Percentiles rank a stretch among this genome's conserved stretches.
These are phyloP conservation scores for Netelia melanura DNA, from an alignment of 2,888 invertebrate genomes.

Conservation along the genomic window DNA sequence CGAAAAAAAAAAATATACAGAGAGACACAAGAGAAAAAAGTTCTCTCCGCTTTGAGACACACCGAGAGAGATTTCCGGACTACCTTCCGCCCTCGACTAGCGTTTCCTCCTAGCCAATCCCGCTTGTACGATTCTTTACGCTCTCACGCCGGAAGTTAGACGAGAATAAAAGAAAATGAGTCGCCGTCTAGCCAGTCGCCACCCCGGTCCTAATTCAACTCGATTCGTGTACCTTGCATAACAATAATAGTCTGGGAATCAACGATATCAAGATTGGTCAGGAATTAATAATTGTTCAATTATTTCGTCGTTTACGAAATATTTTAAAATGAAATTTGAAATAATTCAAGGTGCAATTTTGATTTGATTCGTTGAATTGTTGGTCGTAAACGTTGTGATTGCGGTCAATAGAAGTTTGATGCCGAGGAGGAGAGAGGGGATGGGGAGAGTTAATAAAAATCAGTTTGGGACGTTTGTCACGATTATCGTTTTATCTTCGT, in stretches of 20 bases:
- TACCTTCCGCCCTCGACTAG: slow-evolving; percentile 60
- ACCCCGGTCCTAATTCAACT: slow-evolving; percentile 29
- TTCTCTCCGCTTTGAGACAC: slow-evolving; percentile 43
- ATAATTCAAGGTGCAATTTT: background rate
- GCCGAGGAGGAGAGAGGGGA: background rate
- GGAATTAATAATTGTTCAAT: background rate
- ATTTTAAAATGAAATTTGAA: background rate
- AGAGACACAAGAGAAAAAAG: slow-evolving; percentile 5
- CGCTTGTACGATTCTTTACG: slow-evolving; percentile 31
- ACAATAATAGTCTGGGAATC: slow-evolving; percentile 22
- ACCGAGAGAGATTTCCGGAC: slow-evolving; percentile 66
- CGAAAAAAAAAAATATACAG: slow-evolving; percentile 25
- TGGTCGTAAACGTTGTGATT: slow-evolving; percentile 38
- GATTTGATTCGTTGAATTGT: slow-evolving; percentile 36
- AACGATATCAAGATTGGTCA: slow-evolving; percentile 29
- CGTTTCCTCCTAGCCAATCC: slow-evolving; percentile 50
- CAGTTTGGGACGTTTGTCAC: slow-evolving; percentile 59
- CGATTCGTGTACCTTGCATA: slow-evolving; percentile 1
- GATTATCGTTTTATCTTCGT: slow-evolving; percentile 59
- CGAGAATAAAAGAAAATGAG: slow-evolving; percentile 56
- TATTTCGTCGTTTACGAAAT: too few relatives aligned
- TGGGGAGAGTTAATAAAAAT: slow-evolving; percentile 59
- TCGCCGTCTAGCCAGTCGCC: slow-evolving; percentile 37
- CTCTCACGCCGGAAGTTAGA: slow-evolving; percentile 51
- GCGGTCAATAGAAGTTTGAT: slow-evolving; percentile 29